Conservation (phyloP, 2,888 invertebrate species). For the Ommatoiulus sabulosus region DNA sequence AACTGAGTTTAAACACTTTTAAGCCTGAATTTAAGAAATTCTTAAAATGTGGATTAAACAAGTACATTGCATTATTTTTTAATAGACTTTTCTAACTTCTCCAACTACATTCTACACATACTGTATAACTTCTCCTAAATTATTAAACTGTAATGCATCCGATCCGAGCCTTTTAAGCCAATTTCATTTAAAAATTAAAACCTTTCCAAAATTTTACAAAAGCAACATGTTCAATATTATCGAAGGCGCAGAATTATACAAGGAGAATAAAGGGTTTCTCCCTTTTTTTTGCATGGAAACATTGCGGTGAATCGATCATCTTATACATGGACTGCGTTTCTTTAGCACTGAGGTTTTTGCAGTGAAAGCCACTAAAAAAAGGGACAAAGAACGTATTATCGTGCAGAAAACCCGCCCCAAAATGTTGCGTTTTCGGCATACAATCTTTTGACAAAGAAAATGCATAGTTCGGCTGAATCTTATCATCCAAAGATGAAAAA, state of each 20-base stretch:
- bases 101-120: no score
- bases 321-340: neutral
- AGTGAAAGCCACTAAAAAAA: neutral
- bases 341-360: conserved; percentile 16
- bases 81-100: no score
- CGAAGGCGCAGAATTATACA: neutral
- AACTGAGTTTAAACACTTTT: no score
- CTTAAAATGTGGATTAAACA: no score
- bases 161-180: neutral
- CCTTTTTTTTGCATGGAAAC: neutral
- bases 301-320: conserved; percentile 33
- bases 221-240: neutral
- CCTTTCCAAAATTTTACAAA: neutral
- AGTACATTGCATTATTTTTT: no score
- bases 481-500: neutral
- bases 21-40: no score
- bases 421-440: neutral
- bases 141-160: no score
- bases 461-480: neutral
- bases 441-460: neutral
- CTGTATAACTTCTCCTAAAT: no score
- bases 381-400: neutral
- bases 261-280: conserved; percentile 4
- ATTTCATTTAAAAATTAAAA: conserved; percentile 16
- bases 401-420: neutral